Evolutionary conservation across 2,888 invertebrate species (phyloP).

Genomic region (Timema podura): DNA sequence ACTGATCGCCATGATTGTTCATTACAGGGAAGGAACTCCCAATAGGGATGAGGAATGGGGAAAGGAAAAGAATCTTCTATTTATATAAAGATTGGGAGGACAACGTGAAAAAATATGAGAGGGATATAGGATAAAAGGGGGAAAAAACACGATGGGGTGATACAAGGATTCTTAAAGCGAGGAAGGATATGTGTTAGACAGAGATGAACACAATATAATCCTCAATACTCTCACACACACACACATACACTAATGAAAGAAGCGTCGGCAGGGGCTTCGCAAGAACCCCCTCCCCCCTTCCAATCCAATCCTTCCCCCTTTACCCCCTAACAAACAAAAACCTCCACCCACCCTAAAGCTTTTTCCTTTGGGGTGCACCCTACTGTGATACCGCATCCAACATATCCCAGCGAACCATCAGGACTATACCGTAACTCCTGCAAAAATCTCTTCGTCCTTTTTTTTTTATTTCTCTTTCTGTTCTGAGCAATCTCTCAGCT

Average conservation of each 20-base stretch:
- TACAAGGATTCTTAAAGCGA: not conserved
- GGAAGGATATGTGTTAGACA: slow-evolving; percentile 4
- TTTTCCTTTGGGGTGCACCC: slow-evolving; percentile 21
- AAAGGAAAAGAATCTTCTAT: slow-evolving; percentile 9
- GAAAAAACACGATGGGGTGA: slow-evolving; percentile 9
- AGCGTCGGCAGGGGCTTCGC: slow-evolving; percentile 20
- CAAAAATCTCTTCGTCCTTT: slow-evolving; percentile 20
- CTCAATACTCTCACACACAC: not conserved
- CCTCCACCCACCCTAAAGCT: slow-evolving; percentile 22
- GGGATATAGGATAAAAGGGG: not conserved
- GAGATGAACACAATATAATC: slow-evolving; percentile 15
- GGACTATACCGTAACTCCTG: slow-evolving; percentile 13
- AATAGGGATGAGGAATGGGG: not conserved
- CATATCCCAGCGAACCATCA: slow-evolving; percentile 22
- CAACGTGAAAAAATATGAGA: not conserved
- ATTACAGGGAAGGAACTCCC: slow-evolving; percentile 13
- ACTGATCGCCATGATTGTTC: slow-evolving; percentile 15
- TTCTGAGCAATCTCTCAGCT: slow-evolving; percentile 25
- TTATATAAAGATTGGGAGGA: slow-evolving; percentile 12
- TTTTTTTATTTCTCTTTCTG: slow-evolving; percentile 16
- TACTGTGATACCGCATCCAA: slow-evolving; percentile 29
- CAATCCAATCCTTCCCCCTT: not conserved
- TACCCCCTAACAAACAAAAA: slow-evolving; percentile 2
- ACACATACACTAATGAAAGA: slow-evolving; percentile 25
- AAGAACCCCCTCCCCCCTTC: not conserved